Evolutionary conservation across 2,797 vertebrate species (phyloP).

Genomic region (Stomatorhinus walkeri): DNA sequence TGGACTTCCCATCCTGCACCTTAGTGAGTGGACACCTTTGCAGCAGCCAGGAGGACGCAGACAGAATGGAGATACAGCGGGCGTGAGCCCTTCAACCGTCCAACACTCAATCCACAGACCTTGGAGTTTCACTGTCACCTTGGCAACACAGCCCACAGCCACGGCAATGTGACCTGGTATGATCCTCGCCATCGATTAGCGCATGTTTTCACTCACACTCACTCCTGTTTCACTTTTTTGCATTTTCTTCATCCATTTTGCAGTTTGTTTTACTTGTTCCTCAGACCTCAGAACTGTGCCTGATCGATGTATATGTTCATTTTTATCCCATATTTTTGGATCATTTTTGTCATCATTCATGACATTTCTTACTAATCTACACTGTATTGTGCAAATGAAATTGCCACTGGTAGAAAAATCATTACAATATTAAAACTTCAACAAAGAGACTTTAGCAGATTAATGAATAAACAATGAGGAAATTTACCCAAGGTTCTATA

Average conservation of each 20-base stretch:
- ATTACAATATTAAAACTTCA: neutral
- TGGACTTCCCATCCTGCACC: neutral
- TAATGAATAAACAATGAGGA: neutral
- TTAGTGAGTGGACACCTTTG: conserved; percentile 66
- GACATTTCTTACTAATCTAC: neutral
- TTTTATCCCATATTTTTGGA: neutral
- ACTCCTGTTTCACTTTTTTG: conserved; percentile 18
- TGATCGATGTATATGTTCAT: neutral
- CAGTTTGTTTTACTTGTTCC: neutral
- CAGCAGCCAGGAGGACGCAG: conserved; percentile 73
- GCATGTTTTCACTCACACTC: conserved; percentile 27
- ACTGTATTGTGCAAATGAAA: neutral
- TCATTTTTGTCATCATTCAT: neutral
- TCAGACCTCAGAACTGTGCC: neutral
- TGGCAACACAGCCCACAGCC: conserved; percentile 61
- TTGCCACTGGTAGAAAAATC: neutral
- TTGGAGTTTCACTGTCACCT: conserved; percentile 84
- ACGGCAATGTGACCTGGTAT: conserved; percentile 75
- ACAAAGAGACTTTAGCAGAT: neutral
- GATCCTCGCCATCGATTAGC: conserved; percentile 57
- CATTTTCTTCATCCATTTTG: conserved; percentile 22
- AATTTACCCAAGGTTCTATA: neutral
- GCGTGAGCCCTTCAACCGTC: conserved; percentile 74
- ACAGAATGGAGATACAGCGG: conserved; percentile 48
- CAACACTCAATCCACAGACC: conserved; percentile 72